Evolutionary conservation across 2,113 vertebrate species (phyloP).

Genomic region (Polypterus bichir): DNA sequence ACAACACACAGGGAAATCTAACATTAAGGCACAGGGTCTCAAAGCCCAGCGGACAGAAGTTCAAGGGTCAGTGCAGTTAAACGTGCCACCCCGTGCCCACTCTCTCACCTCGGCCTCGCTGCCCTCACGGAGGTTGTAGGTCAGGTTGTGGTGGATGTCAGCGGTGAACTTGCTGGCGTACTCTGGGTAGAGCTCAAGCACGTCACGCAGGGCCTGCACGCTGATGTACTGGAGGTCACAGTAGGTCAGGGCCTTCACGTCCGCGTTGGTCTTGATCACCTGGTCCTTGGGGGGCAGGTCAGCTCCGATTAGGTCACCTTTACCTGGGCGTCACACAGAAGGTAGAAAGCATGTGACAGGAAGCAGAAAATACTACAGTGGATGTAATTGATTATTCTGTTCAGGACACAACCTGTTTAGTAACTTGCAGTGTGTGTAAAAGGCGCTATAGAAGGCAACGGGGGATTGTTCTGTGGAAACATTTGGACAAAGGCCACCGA

Average conservation of each 20-base stretch:
- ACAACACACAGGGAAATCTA: too few relatives aligned
- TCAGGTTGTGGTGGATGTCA: slow-evolving; percentile 81
- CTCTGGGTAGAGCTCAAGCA: slow-evolving; percentile 81
- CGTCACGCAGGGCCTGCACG: slow-evolving; percentile 71
- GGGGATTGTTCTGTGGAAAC: too few relatives aligned
- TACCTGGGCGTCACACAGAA: slow-evolving; percentile 48
- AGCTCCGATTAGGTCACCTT: slow-evolving; percentile 86
- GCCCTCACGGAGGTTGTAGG: slow-evolving; percentile 86
- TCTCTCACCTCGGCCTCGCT: slow-evolving; percentile 66
- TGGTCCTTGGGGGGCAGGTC: slow-evolving; percentile 64
- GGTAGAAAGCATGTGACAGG: neutral
- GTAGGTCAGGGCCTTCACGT: slow-evolving; percentile 89
- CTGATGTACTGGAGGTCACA: slow-evolving; percentile 86
- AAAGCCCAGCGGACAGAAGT: too few relatives aligned
- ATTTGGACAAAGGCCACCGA: too few relatives aligned
- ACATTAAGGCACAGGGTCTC: too few relatives aligned
- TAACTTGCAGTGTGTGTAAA: neutral
- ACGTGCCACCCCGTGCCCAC: too few relatives aligned
- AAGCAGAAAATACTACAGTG: neutral
- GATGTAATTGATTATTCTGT: neutral
- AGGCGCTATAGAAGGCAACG: too few relatives aligned
- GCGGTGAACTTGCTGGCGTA: slow-evolving; percentile 69
- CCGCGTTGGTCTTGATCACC: slow-evolving; percentile 85
- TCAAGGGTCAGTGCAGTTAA: too few relatives aligned
- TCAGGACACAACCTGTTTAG: neutral